These are phyloP conservation scores for Lochmaea capreae DNA, from an alignment of 2,888 invertebrate species.

Conservation along the genomic window DNA sequence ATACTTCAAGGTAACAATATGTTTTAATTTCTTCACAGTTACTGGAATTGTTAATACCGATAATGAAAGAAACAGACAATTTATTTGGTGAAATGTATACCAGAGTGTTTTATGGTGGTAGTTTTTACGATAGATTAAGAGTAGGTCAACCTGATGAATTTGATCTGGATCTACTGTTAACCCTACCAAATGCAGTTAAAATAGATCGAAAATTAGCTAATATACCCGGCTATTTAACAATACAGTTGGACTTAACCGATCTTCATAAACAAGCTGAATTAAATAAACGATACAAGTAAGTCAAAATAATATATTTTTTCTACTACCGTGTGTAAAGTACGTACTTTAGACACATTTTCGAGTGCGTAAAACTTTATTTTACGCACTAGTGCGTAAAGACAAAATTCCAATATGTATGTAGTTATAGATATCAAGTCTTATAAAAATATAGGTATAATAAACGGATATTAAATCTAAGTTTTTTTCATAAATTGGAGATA, in stretches of 20 bases:
- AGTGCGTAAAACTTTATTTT: too few relatives aligned
- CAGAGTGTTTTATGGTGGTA: conserved; percentile 68
- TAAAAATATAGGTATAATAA: too few relatives aligned
- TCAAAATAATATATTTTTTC: conserved; percentile 3
- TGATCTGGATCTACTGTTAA: conserved; percentile 71
- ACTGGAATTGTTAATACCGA: conserved; percentile 31
- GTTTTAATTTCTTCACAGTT: conserved; percentile 37
- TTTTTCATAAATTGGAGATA: too few relatives aligned
- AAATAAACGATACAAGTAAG: conserved; percentile 65
- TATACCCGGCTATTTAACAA: conserved; percentile 66
- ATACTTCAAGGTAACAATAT: too few relatives aligned
- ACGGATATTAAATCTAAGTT: too few relatives aligned
- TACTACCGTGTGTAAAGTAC: too few relatives aligned
- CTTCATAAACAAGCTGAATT: conserved; percentile 47
- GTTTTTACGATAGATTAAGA: conserved; percentile 71
- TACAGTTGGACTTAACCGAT: conserved; percentile 60
- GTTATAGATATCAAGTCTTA: too few relatives aligned
- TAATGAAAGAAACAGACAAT: conserved; percentile 57
- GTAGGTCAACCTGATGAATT: conserved; percentile 71
- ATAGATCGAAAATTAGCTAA: conserved; percentile 54
- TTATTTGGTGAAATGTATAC: conserved; percentile 58
- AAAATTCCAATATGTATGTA: too few relatives aligned
- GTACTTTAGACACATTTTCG: too few relatives aligned
- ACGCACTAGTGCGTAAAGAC: too few relatives aligned
- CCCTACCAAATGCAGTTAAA: conserved; percentile 65